phyloP scores from a whole-genome alignment of 2,888 invertebrate species.

The Watsonalla binaria region DNA sequence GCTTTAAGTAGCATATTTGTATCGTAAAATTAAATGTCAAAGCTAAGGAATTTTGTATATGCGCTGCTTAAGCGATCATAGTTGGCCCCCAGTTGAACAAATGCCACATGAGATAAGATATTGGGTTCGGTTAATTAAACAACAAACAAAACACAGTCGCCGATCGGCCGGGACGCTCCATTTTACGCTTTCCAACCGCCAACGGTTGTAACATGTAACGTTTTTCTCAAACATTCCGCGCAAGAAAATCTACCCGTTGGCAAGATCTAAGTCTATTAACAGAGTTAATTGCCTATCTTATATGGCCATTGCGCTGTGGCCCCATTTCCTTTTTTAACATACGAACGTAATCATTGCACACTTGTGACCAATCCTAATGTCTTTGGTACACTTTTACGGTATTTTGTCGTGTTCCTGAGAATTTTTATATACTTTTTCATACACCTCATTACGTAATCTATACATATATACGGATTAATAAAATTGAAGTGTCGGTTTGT shows the following conservation, averaged over 20 bases:
- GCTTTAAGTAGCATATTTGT: too few species aligned
- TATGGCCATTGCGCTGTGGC: slow-evolving; percentile 48
- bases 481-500: too few species aligned
- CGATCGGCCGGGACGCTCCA: slow-evolving; percentile 11
- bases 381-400: not conserved
- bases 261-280: slow-evolving; percentile 48
- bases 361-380: not conserved
- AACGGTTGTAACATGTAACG: slow-evolving; percentile 43
- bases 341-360: not conserved
- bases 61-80: too few species aligned
- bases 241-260: slow-evolving; percentile 52
- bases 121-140: slow-evolving; percentile 3
- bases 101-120: not conserved
- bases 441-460: too few species aligned
- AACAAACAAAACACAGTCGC: slow-evolving; percentile 2
- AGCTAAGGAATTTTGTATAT: too few species aligned
- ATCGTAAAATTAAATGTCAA: too few species aligned
- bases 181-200: slow-evolving; percentile 70
- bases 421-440: not conserved
- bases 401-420: not conserved
- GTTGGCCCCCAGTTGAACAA: not conserved
- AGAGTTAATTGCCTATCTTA: slow-evolving; percentile 61
- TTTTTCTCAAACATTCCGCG: slow-evolving; percentile 62
- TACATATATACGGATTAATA: too few species aligned
- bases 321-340: slow-evolving; percentile 27